Evolutionary conservation across 2,888 invertebrate genomes (phyloP), one percentile per base, ranked within the genome.

Genomic region (Hirtodrosophila trivittata): DNA sequence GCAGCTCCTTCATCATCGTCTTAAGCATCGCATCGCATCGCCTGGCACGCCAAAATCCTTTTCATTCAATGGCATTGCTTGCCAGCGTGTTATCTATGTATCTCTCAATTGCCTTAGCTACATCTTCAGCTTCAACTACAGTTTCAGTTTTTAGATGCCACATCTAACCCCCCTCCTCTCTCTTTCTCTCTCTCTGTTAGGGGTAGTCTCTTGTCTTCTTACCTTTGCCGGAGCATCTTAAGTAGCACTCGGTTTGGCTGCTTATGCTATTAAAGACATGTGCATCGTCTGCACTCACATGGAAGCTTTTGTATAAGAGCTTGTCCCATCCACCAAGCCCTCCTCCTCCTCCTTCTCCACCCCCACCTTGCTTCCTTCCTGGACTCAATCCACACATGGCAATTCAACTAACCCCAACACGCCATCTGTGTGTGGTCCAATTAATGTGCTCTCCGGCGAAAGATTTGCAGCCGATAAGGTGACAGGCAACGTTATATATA

Each of bases 171-270:
- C 5, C 9, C 30, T 5, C 18, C 18, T 3, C 18, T 14, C n/a
- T 66, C 47, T 63, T 8, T 6, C 33, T 18, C 25, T 7, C 18
- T 38, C 21, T 28, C 37, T 18, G 13, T 26, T 2, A 5, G 18
- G 18, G 18, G 18, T 21, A 21, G 28, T 7, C 8, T 18, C 10
- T 6, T 30, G n/a, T 32, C 39, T 10, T 25, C n/a, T 35, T 45
- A 72, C 73, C 73, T 62, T 47, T 43, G 32, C 33, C 42, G 32
- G 26, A 38, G 72, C 56, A 55, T 75, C 84, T 80, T 81, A 81
- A 80, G 86, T 84, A 74, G 77, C 83, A 82, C 83, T 82, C 73
- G 51, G 30, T 28, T 63, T 43, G 57, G 52, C 81, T 58, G 78
- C 75, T 74, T 77, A 83, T 83, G 86, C 70, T 60, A 64, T 76